Percentiles rank a stretch among this genome's conserved stretches.
These are phyloP conservation scores for Chauna torquata DNA, from an alignment of 2,113 vertebrate genomes.

Conservation along the genomic window DNA sequence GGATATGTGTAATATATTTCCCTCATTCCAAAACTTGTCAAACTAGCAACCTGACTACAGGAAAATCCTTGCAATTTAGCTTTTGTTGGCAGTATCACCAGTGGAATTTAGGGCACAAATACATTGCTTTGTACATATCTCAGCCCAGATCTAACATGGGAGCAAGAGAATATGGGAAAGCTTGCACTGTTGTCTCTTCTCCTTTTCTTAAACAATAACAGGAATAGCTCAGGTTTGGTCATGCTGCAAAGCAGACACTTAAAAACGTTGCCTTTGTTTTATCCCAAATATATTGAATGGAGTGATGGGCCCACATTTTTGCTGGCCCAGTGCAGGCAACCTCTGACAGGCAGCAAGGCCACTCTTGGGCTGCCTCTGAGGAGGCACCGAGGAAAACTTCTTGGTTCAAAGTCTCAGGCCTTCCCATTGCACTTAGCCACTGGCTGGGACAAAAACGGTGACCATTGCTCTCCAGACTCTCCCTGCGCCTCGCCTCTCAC, in stretches of 20 bases:
- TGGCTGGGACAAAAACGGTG: background rate
- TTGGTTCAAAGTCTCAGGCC: background rate
- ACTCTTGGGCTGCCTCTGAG: fast-evolving
- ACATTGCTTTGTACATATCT: background rate
- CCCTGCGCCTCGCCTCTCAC: background rate
- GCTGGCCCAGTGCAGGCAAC: fast-evolving
- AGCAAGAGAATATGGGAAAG: background rate
- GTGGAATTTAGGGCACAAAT: constrained; percentile 52
- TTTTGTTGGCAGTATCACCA: constrained; percentile 46
- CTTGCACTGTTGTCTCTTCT: background rate
- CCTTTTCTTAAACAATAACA: background rate
- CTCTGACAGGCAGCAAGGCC: background rate
- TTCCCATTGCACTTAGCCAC: background rate
- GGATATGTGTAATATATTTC: constrained; percentile 22
- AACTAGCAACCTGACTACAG: constrained; percentile 39
- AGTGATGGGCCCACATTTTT: background rate
- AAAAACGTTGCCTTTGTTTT: background rate
- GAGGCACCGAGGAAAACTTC: background rate
- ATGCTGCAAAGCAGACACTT: background rate
- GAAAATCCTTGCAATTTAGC: constrained; percentile 41
- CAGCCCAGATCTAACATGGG: background rate
- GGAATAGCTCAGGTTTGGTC: background rate
- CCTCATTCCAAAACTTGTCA: constrained; percentile 49
- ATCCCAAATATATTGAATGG: background rate
- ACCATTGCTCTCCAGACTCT: background rate